Evolutionary conservation across 1,140 invertebrate genomes (phyloP), one percentile per base, ranked within the genome.

Genomic region (Metopolophium dirhodum): DNA sequence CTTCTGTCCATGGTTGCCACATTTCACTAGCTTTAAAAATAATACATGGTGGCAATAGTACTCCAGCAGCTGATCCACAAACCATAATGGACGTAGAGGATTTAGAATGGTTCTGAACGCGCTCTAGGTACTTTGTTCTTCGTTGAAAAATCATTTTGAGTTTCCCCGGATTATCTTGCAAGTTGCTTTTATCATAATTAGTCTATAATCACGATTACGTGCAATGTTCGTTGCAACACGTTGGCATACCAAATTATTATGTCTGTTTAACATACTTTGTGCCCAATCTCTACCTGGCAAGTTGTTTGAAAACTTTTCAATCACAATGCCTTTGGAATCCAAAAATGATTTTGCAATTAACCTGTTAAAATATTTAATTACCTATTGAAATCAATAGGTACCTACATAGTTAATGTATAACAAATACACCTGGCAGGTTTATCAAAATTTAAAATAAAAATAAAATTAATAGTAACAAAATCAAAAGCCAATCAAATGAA

Each of bases 1-100:
- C 88, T 57, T 61, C 35, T 6, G 88, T 90, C 88, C 88, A 90
- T 30, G 54, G 7, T 90, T 90, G 22, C 54, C 88, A 90, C 14
- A 90, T 26, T 30, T 61, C 8, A 41, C 88, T 61, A 9, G 88
- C 7, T 7, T 90, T 90, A 14, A 61, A 90, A n/a, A n/a, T n/a
- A n/a, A n/a, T n/a, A n/a, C 30, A 90, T 41, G 54, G 88, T 41
- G 54, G 51, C 26, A 90, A 41, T 61, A 90, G 30, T 14, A 90
- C 45, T 4, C 54, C 54, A 37, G 51, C 22, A n/a, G 88, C 35
- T 2, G 88, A 90, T 0, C 88, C 88, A 90, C 88, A 90, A 37
- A 90, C 41, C 88, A 90, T 90, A 18, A 87, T 87, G 2, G 88
- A 57, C 0, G 88, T 90, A 3, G 88, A 35, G 11, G 51, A 57